These are phyloP conservation scores for Laodelphax striatellus DNA, from an alignment of 1,140 invertebrate genomes.

Conservation along the genomic window DNA sequence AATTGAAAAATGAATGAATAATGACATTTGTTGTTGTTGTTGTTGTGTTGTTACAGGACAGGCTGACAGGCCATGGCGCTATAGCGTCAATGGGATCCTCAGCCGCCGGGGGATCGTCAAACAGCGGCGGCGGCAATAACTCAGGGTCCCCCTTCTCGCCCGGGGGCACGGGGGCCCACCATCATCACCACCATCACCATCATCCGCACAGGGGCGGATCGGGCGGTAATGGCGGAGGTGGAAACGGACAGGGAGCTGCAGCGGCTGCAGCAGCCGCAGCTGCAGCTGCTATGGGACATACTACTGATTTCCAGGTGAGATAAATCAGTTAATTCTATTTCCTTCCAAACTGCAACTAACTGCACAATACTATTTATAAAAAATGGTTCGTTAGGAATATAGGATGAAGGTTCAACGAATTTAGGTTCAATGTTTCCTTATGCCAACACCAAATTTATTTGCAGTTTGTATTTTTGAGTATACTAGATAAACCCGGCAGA, in stretches of 20 bases:
- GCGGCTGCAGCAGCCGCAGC: neutral
- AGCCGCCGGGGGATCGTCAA: constrained; percentile 44
- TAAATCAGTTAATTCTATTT: no score
- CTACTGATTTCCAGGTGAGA: constrained; percentile 8
- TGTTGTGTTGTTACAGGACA: constrained; percentile 44
- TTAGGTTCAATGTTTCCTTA: no score
- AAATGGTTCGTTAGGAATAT: no score
- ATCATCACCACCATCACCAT: constrained; percentile 38
- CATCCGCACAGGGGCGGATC: constrained; percentile 34
- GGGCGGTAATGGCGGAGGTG: constrained; percentile 28
- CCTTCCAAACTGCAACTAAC: no score
- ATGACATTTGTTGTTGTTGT: no score
- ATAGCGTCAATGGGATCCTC: constrained; percentile 52
- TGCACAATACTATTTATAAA: no score
- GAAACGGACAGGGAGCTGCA: no score
- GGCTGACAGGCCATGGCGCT: constrained; percentile 54
- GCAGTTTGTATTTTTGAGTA: no score
- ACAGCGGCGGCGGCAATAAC: constrained; percentile 54
- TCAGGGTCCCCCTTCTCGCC: constrained; percentile 35
- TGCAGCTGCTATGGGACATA: neutral
- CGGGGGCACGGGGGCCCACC: constrained; percentile 30
- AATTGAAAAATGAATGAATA: no score
- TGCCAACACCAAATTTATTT: no score
- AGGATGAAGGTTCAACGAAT: no score
- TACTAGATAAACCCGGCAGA: no score